These are phyloP conservation scores for Tryphoninae sp. DNA, from an alignment of 2,888 invertebrate species.

Conservation along the genomic window DNA sequence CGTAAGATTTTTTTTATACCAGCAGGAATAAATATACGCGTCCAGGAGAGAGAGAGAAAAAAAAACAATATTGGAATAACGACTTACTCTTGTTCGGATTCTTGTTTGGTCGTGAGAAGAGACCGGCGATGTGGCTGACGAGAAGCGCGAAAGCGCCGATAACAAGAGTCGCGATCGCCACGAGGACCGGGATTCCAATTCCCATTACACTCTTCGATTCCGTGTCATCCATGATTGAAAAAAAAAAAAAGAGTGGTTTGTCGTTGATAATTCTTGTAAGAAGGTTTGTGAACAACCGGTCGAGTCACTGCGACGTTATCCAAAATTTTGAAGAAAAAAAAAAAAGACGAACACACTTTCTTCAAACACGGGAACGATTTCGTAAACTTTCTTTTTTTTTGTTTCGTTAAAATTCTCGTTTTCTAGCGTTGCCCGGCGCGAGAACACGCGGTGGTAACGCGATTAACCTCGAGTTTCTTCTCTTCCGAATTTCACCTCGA, in stretches of 20 bases:
- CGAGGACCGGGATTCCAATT: conserved; percentile 59
- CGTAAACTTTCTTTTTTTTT: neutral
- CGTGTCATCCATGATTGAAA: conserved; percentile 59
- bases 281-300: neutral
- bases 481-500: neutral
- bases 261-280: conserved; percentile 4
- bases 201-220: conserved; percentile 51
- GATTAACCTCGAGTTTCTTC: neutral
- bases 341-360: neutral
- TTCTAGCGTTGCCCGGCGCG: conserved; percentile 7
- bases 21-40: neutral
- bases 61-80: conserved; percentile 14
- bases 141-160: conserved; percentile 67
- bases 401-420: neutral
- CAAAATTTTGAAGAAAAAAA: neutral
- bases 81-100: conserved; percentile 69
- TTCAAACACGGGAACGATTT: neutral
- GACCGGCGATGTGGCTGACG: conserved; percentile 68
- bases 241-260: neutral
- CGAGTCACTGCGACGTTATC: neutral
- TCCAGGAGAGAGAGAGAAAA: neutral
- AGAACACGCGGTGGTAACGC: neutral
- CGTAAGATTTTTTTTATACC: neutral
- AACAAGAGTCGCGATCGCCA: conserved; percentile 63
- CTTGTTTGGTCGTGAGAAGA: conserved; percentile 57